Percentiles rank a stretch among this genome's conserved stretches.
These are phyloP conservation scores for Formica selysi DNA, from an alignment of 1,140 invertebrate genomes.

Conservation along the genomic window DNA sequence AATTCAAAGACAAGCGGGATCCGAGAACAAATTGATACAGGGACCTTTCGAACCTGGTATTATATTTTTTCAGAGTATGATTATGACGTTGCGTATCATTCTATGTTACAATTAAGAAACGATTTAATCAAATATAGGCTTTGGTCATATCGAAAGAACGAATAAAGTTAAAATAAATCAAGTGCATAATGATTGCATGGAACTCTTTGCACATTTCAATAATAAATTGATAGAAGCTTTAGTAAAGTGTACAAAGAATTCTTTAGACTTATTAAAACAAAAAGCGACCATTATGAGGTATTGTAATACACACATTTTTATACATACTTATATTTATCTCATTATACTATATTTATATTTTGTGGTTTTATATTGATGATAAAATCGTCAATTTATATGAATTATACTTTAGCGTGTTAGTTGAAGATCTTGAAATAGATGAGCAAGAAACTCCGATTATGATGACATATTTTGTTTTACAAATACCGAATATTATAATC, in stretches of 20 bases:
- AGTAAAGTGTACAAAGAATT: constrained; percentile 89
- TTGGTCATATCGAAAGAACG: constrained; percentile 88
- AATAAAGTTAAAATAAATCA: constrained; percentile 87
- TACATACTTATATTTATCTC: background rate
- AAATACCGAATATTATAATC: constrained; percentile 89
- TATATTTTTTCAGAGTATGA: background rate
- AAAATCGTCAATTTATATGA: constrained; percentile 25
- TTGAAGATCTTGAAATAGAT: constrained; percentile 82
- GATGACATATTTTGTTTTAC: constrained; percentile 88
- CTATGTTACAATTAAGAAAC: constrained; percentile 11
- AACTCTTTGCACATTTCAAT: constrained; percentile 91
- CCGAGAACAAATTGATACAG: constrained; percentile 85
- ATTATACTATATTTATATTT: background rate
- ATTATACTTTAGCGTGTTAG: constrained; percentile 77
- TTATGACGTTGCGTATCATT: constrained; percentile 2
- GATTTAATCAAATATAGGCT: constrained; percentile 83
- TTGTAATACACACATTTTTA: background rate
- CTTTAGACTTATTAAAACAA: constrained; percentile 89
- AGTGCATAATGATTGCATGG: constrained; percentile 91
- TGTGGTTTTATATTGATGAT: constrained; percentile 18
- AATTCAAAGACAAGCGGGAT: constrained; percentile 87
- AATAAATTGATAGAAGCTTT: constrained; percentile 90
- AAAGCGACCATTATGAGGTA: constrained; percentile 83
- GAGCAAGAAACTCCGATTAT: constrained; percentile 87
- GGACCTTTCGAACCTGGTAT: constrained; percentile 87